Conservation (phyloP, 1,140 invertebrate genomes). For the Lepidostoma basale region DNA sequence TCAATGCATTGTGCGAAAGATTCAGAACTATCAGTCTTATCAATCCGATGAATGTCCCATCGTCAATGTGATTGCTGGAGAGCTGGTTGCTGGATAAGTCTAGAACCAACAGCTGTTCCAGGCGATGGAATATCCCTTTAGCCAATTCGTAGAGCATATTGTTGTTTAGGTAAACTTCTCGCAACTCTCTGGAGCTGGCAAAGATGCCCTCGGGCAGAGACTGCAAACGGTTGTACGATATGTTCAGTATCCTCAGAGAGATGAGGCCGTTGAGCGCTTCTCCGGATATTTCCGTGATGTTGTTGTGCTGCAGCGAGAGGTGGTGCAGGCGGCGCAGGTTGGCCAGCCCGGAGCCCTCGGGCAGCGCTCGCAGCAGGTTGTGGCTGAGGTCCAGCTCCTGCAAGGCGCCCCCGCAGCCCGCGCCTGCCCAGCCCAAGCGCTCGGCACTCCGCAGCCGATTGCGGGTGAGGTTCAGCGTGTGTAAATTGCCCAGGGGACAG, state of each 20-base stretch:
- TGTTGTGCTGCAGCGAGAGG: conserved; percentile 81
- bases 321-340: conserved; percentile 76
- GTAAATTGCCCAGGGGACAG: conserved; percentile 78
- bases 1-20: conserved; percentile 82
- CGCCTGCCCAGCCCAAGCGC: conserved; percentile 71
- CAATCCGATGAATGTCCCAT: conserved; percentile 81
- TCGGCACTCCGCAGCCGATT: conserved; percentile 78
- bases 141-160: conserved; percentile 81
- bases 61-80: conserved; percentile 79
- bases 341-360: conserved; percentile 74
- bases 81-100: conserved; percentile 88
- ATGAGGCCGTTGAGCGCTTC: conserved; percentile 77
- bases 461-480: conserved; percentile 80
- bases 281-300: conserved; percentile 78
- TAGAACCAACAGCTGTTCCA: conserved; percentile 83
- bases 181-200: conserved; percentile 73
- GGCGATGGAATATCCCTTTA: conserved; percentile 78
- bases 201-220: conserved; percentile 80
- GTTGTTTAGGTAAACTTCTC: conserved; percentile 83
- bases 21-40: conserved; percentile 84
- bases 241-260: conserved; percentile 78
- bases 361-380: conserved; percentile 74
- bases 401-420: conserved; percentile 65
- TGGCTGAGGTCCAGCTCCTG: conserved; percentile 77
- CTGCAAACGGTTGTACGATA: conserved; percentile 81